Conservation (phyloP, 35 echinoderm and acorn worm species). For the Stichopus chloronotus region DNA sequence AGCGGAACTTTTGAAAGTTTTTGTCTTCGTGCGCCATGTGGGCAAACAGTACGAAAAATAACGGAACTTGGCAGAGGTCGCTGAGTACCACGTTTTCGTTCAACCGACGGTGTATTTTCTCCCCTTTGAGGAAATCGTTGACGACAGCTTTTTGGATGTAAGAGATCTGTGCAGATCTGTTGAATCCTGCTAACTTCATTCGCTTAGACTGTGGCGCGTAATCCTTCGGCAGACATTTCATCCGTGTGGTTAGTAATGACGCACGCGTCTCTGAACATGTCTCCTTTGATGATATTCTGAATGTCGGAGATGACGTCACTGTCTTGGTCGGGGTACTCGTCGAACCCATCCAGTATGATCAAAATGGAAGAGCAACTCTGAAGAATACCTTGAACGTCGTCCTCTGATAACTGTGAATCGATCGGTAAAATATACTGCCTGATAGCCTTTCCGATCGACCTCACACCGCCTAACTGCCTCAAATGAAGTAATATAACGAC, state of each 20-base stretch:
- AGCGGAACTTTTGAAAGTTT: constrained; percentile 3
- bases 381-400: not conserved
- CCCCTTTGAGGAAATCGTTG: not conserved
- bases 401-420: constrained; percentile 13
- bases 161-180: not conserved
- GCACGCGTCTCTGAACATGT: not conserved
- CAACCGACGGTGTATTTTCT: not conserved
- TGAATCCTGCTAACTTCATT: not conserved
- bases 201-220: constrained; percentile 11
- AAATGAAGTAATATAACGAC: constrained; percentile 8
- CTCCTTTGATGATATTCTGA: constrained; percentile 21
- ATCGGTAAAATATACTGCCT: constrained; percentile 17
- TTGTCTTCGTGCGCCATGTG: constrained; percentile 32
- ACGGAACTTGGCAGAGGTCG: constrained; percentile 22
- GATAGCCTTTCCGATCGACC: not conserved
- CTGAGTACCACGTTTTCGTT: constrained; percentile 1
- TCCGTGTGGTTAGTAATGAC: constrained; percentile 23
- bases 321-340: constrained; percentile 33
- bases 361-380: not conserved
- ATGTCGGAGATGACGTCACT: not conserved
- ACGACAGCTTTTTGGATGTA: constrained; percentile 22
- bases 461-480: constrained; percentile 21
- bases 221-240: not conserved
- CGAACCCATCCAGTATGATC: constrained; percentile 10
- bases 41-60: constrained; percentile 34